Evolutionary conservation across 1,140 invertebrate species (phyloP).

Genomic region (Meloidogyne floridensis): DNA sequence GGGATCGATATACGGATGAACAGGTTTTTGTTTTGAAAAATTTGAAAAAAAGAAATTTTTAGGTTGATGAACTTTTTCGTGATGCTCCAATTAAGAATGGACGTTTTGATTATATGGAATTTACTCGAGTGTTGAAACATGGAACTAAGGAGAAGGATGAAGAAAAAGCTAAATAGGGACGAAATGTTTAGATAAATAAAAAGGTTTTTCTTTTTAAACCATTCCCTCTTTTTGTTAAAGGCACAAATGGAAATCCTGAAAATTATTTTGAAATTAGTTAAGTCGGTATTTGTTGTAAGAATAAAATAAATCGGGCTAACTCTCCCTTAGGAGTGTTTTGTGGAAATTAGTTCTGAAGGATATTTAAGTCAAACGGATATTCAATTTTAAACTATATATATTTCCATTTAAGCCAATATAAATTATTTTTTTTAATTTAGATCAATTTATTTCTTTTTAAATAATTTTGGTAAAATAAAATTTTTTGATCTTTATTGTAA

Average conservation of each 20-base stretch:
- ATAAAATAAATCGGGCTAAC: no score
- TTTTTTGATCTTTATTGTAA: no score
- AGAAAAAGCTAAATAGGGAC: not conserved
- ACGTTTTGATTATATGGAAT: slow-evolving; percentile 96
- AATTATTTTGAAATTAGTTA: no score
- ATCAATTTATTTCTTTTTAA: no score
- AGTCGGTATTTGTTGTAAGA: no score
- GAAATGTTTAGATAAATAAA: not conserved
- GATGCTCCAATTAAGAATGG: slow-evolving; percentile 94
- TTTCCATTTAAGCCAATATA: no score
- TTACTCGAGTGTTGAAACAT: slow-evolving; percentile 93
- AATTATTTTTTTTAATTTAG: no score
- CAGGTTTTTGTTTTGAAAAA: slow-evolving; percentile 71
- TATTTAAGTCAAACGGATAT: no score
- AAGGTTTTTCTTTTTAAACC: not conserved
- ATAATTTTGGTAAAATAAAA: no score
- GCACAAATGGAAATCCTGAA: not conserved
- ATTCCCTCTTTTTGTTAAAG: not conserved
- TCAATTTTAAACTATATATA: no score
- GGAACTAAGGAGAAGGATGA: slow-evolving; percentile 95
- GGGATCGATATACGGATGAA: slow-evolving; percentile 90
- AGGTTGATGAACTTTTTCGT: slow-evolving; percentile 96
- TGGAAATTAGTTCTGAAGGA: no score
- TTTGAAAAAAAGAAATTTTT: slow-evolving; percentile 22
- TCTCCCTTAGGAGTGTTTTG: no score